Conservation (phyloP, 1,140 invertebrate species). For the Fopius arisanus region DNA sequence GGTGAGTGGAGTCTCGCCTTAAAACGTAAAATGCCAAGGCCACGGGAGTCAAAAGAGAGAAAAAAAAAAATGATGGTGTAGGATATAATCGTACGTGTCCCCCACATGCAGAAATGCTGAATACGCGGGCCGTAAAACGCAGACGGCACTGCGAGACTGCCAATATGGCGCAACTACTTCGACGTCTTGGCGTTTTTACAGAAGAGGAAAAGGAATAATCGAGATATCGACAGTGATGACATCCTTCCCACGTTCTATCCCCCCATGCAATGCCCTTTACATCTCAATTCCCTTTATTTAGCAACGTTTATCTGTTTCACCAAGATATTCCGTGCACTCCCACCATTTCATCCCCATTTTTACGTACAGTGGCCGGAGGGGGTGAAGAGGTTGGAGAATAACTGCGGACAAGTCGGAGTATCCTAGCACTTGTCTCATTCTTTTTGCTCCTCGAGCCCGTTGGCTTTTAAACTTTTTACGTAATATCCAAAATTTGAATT, state of each 20-base stretch:
- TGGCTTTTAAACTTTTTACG: constrained; percentile 48
- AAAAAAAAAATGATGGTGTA: constrained; percentile 34
- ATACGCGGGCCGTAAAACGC: constrained; percentile 60
- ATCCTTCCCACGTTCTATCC: constrained; percentile 12
- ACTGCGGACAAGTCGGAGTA: not conserved
- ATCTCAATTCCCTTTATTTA: constrained; percentile 8
- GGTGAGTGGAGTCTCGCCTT: no score
- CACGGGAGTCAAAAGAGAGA: constrained; percentile 25
- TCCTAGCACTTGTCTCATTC: not conserved
- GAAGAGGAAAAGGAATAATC: constrained; percentile 13
- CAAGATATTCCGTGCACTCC: not conserved
- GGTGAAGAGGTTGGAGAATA: not conserved
- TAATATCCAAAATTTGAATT: constrained; percentile 61
- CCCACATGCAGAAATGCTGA: constrained; percentile 62
- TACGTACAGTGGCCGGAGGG: constrained; percentile 8
- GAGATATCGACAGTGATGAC: constrained; percentile 28
- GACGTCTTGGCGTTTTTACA: constrained; percentile 22
- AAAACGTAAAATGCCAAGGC: not conserved
- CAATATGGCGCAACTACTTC: constrained; percentile 52
- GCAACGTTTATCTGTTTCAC: not conserved
- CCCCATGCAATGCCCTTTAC: not conserved
- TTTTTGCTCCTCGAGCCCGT: constrained; percentile 12
- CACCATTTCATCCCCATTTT: not conserved
- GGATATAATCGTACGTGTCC: constrained; percentile 32
- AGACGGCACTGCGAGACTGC: constrained; percentile 51